phyloP scores from a whole-genome alignment of 2,797 vertebrate genomes.

The Odontamblyopus rebecca region DNA sequence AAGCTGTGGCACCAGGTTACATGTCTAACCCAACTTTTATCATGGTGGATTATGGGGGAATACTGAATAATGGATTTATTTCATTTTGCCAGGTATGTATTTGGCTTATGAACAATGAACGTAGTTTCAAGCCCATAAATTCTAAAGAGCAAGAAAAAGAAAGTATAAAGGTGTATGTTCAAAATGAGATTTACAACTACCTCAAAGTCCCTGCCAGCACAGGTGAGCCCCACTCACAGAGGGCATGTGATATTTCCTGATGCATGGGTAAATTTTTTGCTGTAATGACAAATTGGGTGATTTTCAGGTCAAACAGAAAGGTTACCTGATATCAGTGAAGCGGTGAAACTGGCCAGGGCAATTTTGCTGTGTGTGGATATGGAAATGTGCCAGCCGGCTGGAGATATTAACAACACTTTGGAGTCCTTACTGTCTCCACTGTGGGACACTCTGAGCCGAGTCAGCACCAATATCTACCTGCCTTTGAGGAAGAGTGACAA shows the following conservation, averaged over 20 bases:
- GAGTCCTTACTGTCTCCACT: slow-evolving; percentile 84
- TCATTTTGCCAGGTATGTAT: slow-evolving; percentile 78
- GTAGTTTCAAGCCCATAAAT: slow-evolving; percentile 66
- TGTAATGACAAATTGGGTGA: slow-evolving; percentile 6
- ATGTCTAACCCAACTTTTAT: neutral
- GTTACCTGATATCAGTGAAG: slow-evolving; percentile 83
- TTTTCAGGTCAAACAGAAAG: slow-evolving; percentile 63
- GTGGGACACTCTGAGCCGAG: slow-evolving; percentile 84
- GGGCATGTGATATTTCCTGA: slow-evolving; percentile 4
- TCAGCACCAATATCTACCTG: slow-evolving; percentile 88
- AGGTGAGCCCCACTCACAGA: slow-evolving; percentile 66
- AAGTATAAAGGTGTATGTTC: slow-evolving; percentile 71
- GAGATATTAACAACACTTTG: slow-evolving; percentile 64
- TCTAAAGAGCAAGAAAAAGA: slow-evolving; percentile 12
- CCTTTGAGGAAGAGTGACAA: slow-evolving; percentile 87
- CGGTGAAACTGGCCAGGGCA: slow-evolving; percentile 82
- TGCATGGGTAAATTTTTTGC: neutral
- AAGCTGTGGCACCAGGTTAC: slow-evolving; percentile 86
- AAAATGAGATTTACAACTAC: slow-evolving; percentile 74
- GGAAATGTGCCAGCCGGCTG: slow-evolving; percentile 68
- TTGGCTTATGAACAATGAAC: slow-evolving; percentile 84
- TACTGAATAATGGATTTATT: neutral
- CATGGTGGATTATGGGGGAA: neutral
- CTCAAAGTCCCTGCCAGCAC: slow-evolving; percentile 75
- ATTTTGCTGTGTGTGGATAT: slow-evolving; percentile 86